Evolutionary conservation across 2,113 vertebrate genomes (phyloP).

Genomic region (Uria aalge): DNA sequence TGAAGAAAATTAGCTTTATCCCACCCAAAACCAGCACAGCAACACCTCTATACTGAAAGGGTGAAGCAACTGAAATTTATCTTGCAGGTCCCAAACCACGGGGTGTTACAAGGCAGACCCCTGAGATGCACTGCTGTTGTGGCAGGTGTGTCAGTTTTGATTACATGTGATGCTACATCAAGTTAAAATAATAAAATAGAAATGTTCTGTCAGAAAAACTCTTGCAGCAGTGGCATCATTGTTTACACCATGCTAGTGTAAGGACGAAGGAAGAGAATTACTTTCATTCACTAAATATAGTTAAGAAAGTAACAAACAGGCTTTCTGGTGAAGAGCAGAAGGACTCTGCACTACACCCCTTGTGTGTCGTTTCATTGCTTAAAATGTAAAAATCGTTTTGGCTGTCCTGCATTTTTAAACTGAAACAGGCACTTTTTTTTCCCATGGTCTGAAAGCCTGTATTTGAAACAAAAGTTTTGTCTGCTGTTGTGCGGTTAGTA

Average conservation of each 20-base stretch:
- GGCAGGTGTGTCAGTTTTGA: background rate
- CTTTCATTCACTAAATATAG: background rate
- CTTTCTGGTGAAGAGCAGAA: background rate
- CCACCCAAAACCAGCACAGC: background rate
- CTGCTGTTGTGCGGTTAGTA: background rate
- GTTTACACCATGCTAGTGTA: background rate
- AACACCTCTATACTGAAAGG: background rate
- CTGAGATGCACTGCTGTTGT: background rate
- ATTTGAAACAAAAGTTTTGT: background rate
- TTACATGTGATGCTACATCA: background rate
- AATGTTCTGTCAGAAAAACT: background rate
- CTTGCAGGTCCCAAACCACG: background rate
- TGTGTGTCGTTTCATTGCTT: background rate
- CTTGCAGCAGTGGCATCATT: background rate
- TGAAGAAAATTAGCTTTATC: background rate
- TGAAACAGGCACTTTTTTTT: background rate
- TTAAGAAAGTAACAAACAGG: background rate
- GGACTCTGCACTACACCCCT: background rate
- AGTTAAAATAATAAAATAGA: background rate
- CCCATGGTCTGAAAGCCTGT: background rate
- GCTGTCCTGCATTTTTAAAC: background rate
- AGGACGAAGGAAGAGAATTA: background rate
- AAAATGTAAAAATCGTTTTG: background rate
- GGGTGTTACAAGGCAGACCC: background rate
- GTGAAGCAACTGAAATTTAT: background rate